These are phyloP conservation scores for Rhinoptilus africanus DNA, from an alignment of 2,113 vertebrate species.

Conservation along the genomic window DNA sequence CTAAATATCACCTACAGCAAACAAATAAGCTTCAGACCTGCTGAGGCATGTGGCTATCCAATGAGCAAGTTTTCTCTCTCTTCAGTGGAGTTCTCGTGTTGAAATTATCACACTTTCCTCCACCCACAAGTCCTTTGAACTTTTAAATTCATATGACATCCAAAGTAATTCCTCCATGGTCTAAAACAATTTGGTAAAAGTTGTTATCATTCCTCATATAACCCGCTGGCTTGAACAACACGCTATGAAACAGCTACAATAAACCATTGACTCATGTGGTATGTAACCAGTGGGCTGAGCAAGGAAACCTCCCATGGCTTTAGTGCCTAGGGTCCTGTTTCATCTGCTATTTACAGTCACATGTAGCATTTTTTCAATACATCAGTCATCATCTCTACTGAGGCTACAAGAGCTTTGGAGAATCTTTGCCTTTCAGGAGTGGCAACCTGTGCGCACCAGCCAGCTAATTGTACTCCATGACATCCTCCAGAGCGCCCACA, in stretches of 20 bases:
- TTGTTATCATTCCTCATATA: neutral
- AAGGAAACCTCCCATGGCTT: neutral
- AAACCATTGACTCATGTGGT: neutral
- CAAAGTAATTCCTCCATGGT: neutral
- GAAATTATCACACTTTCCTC: neutral
- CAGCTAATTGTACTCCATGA: neutral
- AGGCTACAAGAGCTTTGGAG: neutral
- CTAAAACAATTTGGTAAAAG: neutral
- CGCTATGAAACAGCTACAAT: neutral
- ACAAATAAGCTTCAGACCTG: neutral
- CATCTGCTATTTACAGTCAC: neutral
- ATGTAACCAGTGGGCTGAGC: neutral
- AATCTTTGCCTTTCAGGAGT: neutral
- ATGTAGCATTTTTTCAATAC: neutral
- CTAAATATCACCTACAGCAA: neutral
- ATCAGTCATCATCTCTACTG: neutral
- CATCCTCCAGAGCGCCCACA: neutral
- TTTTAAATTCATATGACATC: neutral
- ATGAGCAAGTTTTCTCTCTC: neutral
- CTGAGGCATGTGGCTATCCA: neutral
- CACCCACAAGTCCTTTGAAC: neutral
- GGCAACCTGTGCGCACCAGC: rapidly evolving
- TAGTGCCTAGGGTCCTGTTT: neutral
- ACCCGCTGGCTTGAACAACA: neutral
- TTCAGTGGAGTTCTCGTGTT: neutral